Base-by-base conservation (phyloP, 2,797 vertebrate species). In the Oophaga sylvatica region DNA sequence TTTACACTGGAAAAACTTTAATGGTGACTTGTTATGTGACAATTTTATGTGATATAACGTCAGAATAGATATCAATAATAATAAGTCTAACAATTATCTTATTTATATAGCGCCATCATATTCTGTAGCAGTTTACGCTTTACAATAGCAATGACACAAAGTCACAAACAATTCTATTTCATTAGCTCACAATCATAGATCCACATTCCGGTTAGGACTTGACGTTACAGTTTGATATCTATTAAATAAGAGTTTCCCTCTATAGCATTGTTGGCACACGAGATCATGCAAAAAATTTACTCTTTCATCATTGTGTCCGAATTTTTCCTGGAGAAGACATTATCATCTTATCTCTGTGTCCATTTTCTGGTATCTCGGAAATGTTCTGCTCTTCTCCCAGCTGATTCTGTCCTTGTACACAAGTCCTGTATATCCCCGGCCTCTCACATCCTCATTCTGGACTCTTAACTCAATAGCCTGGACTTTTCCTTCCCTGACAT, bases 401-500 rank as follows among this genome's bases (percentile, higher is more conserved):
- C 48, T 68, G 45, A 15, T 76, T 67, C 26, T 19, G 26, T 68
- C 41, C 13, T 63, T 65, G 17, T 53, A 19, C 29, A 48, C 67
- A 48, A 19, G n/a, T 53, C 45, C 57, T 31, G 11, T 16, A 3
- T 84, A n/a, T 76, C 83, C n/a, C 53, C 16, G 45, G 53, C 57
- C 62, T 78, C 19, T 76, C 81, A 60, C 86, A 68, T 78, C 41
- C 86, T 83, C 62, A 35, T 87, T 83, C 86, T 63, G 53, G 48
- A 15, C 77, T 80, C 76, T 41, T 71, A n/a, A 57, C 75, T 79
- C 75, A 29, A 68, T 86, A 80, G 48, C 48, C 48, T 59, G 76
- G 56, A 35, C 77, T 86, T 56, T 80, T 80, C 85, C 65, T 86
- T 80, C 85, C 76, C 41, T 57, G 63, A 68, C 63, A 68, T 86